These are phyloP conservation scores for Apotomis capreana DNA, from an alignment of 2,888 invertebrate genomes.

Conservation along the genomic window DNA sequence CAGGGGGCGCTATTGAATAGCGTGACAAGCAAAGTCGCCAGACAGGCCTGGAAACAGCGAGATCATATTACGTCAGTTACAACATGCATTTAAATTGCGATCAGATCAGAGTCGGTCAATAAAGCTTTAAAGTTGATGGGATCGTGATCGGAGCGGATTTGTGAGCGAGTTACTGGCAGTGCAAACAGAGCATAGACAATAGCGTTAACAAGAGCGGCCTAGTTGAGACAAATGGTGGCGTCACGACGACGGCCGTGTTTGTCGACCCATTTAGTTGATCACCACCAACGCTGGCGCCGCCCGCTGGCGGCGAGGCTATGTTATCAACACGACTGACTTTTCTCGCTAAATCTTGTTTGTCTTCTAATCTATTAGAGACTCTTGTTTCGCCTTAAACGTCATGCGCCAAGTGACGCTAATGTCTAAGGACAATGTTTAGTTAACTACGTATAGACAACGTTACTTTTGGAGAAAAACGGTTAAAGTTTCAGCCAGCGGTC, in stretches of 20 bases:
- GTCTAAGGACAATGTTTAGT: slow-evolving; percentile 15
- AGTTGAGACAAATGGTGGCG: slow-evolving; percentile 73
- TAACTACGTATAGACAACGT: background rate
- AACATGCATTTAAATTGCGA: slow-evolving; percentile 21
- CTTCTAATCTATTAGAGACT: slow-evolving; percentile 37
- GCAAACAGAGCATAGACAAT: slow-evolving; percentile 70
- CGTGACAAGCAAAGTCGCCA: no score
- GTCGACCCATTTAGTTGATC: slow-evolving; percentile 72
- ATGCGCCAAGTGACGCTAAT: slow-evolving; percentile 27
- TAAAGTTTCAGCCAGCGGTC: slow-evolving; percentile 5
- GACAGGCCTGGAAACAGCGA: no score
- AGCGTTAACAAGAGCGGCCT: slow-evolving; percentile 77
- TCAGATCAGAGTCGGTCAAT: slow-evolving; percentile 13
- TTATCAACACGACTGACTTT: slow-evolving; percentile 37
- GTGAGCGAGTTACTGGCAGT: slow-evolving; percentile 46
- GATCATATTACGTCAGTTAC: slow-evolving; percentile 1
- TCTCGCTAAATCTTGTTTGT: slow-evolving; percentile 34
- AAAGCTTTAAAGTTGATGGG: slow-evolving; percentile 30
- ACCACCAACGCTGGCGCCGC: slow-evolving; percentile 51
- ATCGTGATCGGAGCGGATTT: slow-evolving; percentile 25
- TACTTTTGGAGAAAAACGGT: slow-evolving; percentile 8
- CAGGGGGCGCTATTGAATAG: no score
- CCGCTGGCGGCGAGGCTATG: slow-evolving; percentile 31
- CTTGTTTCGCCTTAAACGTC: slow-evolving; percentile 17
- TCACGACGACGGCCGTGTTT: slow-evolving; percentile 64